Evolutionary conservation across 1,140 invertebrate genomes (phyloP), one percentile per base, ranked within the genome.

Genomic region (Drosophila bocki): DNA sequence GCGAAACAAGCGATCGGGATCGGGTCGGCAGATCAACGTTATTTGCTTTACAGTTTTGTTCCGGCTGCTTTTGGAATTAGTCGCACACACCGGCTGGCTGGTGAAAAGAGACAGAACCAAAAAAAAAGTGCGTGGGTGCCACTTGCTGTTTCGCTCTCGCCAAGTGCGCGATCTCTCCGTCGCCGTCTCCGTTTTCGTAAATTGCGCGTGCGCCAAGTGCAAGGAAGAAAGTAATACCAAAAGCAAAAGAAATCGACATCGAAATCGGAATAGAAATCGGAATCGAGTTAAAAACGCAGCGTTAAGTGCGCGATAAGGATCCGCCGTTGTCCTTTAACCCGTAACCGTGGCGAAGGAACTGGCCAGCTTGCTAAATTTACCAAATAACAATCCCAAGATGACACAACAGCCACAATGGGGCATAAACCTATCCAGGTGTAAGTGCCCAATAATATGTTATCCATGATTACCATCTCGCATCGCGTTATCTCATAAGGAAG

Each of bases 401-500:
- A 91, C 87, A 70, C 91, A 92, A 84, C 91, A 92, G 72, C 91
- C 91, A 29, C 84, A 88, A 80, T 92, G 91, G 91, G 91, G 91
- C 78, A 82, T 92, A 77, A 86, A 33, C 74, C 68, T 92, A 44
- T 92, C 91, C 48, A 83, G 62, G 82, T 92, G 91, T 92, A 92
- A 92, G 91, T 92, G 74, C 48, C n/a, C 3, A 45, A 32, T n/a
- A 60, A 45, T 5, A 29, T 15, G 26, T 32, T n/a, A 60, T 7
- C 51, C 56, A 12, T 32, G 47, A 50, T 50, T 50, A 63, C 33
- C 54, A 37, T 29, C 47, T 39, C 58, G 7, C 26, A 48, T 26
- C 17, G 29, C 32, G 56, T 29, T 61, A 39, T 22, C 63, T 45
- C 22, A 67, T 32, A 39, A 56, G 35, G 53, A 56, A 56, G 45